Base-by-base conservation (phyloP, 2,113 vertebrate species). In the Silurus meridionalis region DNA sequence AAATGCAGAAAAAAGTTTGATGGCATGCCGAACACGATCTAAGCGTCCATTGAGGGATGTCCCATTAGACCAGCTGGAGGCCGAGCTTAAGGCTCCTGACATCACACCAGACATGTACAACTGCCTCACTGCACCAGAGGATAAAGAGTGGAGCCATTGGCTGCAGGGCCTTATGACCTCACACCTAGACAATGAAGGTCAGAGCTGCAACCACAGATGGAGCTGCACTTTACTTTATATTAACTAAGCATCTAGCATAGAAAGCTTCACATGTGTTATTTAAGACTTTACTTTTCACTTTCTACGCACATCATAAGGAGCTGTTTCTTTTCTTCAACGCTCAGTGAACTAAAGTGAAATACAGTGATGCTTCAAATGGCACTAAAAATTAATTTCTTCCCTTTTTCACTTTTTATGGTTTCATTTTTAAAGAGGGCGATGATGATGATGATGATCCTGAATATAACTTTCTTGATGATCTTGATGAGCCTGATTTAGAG, bases 51-150 rank as follows among this genome's bases (percentile, higher is more conserved):
- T 99, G 78, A 96, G 96, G 10, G 94, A 98, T 48, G 92, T 99
- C 0, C 97, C 97, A 0, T 92, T 99, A 15, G 97, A 96, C 21
- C 96, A 95, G 84, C 93, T 99, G 88, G 98, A 99, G 93, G 98
- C 98, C 0, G 95, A 97, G 91, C 97, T 99, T 6, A 93, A 91
- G 8, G 95, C 97, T 5, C 97, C 97, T 0, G 98, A 99, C 52
- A 97, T 97, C 90, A 98, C 98, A 0, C 96, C 97, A 0, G 98
- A 99, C 87, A 98, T 99, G 98, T 99, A 99, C 0, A 97, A 97
- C 37, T 93, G 92, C 63, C 93, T 92, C 55, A 60, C 84, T 0
- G 93, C 94, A 0, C 94, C 93, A 0, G 97, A 97, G 17, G 98
- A 99, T 8, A 95, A 96, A 6, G 95, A 98, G 4, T 99, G 98